Base-by-base conservation (phyloP, 1,140 invertebrate species). In the Trichoplusia ni region DNA sequence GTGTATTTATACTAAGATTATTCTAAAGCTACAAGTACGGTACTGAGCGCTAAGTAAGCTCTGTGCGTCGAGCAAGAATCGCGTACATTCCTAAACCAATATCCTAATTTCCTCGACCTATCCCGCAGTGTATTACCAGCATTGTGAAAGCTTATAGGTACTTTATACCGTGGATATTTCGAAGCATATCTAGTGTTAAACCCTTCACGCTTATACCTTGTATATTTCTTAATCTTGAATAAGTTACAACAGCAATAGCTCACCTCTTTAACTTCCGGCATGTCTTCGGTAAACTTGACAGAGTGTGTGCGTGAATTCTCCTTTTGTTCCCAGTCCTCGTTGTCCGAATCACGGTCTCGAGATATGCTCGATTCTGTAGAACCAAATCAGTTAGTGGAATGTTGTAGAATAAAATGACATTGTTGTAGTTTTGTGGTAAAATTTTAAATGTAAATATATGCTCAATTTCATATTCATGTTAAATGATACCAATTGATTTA, bases 271-370 rank as follows among this genome's bases (percentile, higher is more conserved):
- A 93, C 93, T 82, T 95, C 94, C 18, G 94, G 93, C 21, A 93
- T 92, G 54, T 96, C 94, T 82, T 97, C 96, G 23, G 94, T 95
- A 87, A 98, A 98, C 87, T 97, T 98, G 68, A 98, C 97, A 2
- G 95, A 96, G 79, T 96, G 95, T 4, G 95, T 96, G 54, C 96
- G 91, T 1, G 95, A 96, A 1, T 94, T 94, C 79, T 97, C 96
- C 64, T 93, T 92, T 71, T 95, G 95, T 86, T 95, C 94, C 93
- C 95, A 96, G 56, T 92, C 93, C 44, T 95, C 95, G 73, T 94
- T 94, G 38, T 93, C 92, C 33, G 93, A 92, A 60, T 92, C 92
- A 19, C 83, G 71, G 62, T 90, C 89, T 19, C 84, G 81, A 16
- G 83, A 79, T 63, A 79, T 66, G 21, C 74, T 86, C 27, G 84